A percentile compares a stretch with the other conserved stretches of the same genome.
Conservation (phyloP, 2,797 vertebrate genomes). For the Lagodon rhomboides region DNA sequence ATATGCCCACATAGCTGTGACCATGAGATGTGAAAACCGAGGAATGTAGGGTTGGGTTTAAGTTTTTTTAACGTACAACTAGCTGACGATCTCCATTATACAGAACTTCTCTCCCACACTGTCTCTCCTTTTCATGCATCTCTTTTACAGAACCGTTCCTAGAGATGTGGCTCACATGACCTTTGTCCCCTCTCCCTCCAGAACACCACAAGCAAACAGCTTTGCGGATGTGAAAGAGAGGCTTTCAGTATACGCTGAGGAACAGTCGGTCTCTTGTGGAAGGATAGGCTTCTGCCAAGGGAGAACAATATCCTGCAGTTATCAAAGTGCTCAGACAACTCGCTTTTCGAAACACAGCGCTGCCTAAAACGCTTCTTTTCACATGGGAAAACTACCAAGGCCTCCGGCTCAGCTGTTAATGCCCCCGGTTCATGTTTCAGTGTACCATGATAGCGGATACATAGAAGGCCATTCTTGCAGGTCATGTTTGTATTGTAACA, state of each 20-base stretch:
- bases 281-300: constrained; percentile 64
- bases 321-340: constrained; percentile 72
- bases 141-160: constrained; percentile 43
- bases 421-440: constrained; percentile 47
- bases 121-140: constrained; percentile 5
- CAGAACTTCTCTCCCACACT: constrained; percentile 28
- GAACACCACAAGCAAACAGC: constrained; percentile 48
- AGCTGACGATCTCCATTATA: constrained; percentile 26
- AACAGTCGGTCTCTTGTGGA: constrained; percentile 64
- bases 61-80: constrained; percentile 18
- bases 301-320: constrained; percentile 75
- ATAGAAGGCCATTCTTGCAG: constrained; percentile 29
- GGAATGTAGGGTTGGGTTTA: constrained; percentile 12
- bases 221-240: constrained; percentile 53
- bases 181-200: constrained; percentile 54
- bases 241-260: constrained; percentile 51
- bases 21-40: constrained; percentile 35
- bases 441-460: constrained; percentile 23
- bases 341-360: constrained; percentile 49
- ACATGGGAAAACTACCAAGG: constrained; percentile 72
- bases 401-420: constrained; percentile 62
- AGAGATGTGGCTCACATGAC: constrained; percentile 56
- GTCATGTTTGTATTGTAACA: constrained; percentile 29
- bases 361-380: constrained; percentile 47
- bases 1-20: constrained; percentile 40